A percentile compares a stretch with the other conserved stretches of the same genome.
These are phyloP conservation scores for Neofelis nebulosa DNA, from an alignment of 2,113 vertebrate species.

Conservation along the genomic window DNA sequence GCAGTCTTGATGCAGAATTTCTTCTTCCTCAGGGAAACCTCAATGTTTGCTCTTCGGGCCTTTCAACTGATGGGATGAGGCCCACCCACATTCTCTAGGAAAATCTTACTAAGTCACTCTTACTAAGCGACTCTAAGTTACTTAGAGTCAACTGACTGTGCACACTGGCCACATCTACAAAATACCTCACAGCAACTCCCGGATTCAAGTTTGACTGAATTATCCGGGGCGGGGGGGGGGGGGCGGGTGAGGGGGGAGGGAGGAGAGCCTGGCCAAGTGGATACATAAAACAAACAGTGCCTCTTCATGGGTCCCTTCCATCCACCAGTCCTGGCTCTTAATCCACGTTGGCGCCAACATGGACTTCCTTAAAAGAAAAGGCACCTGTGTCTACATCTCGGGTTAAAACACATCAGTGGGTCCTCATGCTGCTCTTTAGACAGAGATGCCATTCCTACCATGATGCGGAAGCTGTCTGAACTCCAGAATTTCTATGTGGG, in stretches of 20 bases:
- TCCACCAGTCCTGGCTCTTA: neutral
- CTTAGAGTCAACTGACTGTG: neutral
- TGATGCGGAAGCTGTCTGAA: neutral
- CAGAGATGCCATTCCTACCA: rapidly evolving
- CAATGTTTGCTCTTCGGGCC: neutral
- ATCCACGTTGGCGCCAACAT: neutral
- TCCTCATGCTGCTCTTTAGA: neutral
- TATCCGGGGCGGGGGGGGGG: rapidly evolving
- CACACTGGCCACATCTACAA: rapidly evolving
- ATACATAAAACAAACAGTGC: neutral
- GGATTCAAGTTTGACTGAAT: neutral
- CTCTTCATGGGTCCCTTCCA: neutral
- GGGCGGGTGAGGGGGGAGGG: too few species aligned
- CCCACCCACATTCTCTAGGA: neutral
- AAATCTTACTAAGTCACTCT: neutral
- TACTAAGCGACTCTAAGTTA: too few species aligned
- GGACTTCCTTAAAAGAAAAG: neutral
- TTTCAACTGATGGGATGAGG: neutral
- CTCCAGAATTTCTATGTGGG: neutral
- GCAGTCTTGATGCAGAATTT: neutral
- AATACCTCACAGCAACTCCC: too few species aligned
- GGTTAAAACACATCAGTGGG: neutral
- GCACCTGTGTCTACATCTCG: too few species aligned
- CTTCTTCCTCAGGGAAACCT: neutral
- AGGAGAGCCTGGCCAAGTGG: neutral